phyloP scores from a whole-genome alignment of 2,113 vertebrate species.

The Zingel zingel region DNA sequence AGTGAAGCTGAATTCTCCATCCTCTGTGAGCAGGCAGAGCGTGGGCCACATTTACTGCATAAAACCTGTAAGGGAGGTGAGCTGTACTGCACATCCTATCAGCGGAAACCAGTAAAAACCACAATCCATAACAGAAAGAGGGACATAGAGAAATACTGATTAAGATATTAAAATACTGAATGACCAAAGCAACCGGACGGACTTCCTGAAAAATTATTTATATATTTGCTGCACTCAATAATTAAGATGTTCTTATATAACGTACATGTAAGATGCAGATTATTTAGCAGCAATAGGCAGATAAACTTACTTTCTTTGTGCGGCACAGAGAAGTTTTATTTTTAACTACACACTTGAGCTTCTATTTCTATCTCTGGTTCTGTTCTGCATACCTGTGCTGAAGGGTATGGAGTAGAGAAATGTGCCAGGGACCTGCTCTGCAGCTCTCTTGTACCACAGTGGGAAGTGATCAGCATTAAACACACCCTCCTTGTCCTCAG shows the following conservation, averaged over 20 bases:
- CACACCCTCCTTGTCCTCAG: slow-evolving; percentile 96
- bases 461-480: slow-evolving; percentile 99
- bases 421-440: slow-evolving; percentile 95
- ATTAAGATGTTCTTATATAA: slow-evolving; percentile 2
- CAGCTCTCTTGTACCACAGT: slow-evolving; percentile 97
- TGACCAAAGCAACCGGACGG: neutral
- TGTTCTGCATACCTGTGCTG: slow-evolving; percentile 87
- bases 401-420: slow-evolving; percentile 98
- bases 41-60: slow-evolving; percentile 44
- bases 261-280: neutral
- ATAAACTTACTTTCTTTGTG: neutral
- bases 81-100: slow-evolving; percentile 52
- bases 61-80: slow-evolving; percentile 39
- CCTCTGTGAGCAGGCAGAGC: slow-evolving; percentile 15
- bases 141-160: slow-evolving; percentile 22
- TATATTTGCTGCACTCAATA: neutral
- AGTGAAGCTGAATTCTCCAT: slow-evolving; percentile 35
- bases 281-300: neutral
- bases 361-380: neutral
- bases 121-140: slow-evolving; percentile 46
- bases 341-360: neutral
- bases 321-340: neutral
- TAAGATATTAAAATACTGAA: slow-evolving; percentile 45
- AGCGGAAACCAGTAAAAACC: slow-evolving; percentile 59
- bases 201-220: neutral